Evolutionary conservation across 2,888 invertebrate species (phyloP).

Genomic region (Lasioglossum villosulum): DNA sequence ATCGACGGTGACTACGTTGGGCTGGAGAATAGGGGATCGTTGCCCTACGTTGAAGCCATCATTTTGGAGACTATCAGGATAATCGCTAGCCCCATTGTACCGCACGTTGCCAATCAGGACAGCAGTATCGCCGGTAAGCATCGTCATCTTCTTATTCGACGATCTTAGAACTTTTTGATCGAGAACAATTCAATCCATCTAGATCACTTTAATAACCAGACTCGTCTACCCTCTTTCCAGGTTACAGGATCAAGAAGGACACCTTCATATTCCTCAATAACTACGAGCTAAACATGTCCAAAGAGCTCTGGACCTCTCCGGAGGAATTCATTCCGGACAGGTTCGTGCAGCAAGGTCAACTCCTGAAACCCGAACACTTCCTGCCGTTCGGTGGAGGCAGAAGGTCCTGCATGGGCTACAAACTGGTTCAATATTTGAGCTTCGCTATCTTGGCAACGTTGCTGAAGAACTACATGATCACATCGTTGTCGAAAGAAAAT

Average conservation of each 20-base stretch:
- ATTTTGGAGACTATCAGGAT: slow-evolving; percentile 88
- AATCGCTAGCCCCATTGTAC: slow-evolving; percentile 89
- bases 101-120: slow-evolving; percentile 88
- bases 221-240: slow-evolving; percentile 78
- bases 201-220: not conserved
- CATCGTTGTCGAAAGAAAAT: slow-evolving; percentile 83
- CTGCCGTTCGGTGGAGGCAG: slow-evolving; percentile 89
- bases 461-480: slow-evolving; percentile 86
- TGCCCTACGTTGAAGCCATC: slow-evolving; percentile 88
- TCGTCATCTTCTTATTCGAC: not conserved
- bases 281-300: slow-evolving; percentile 88
- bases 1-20: slow-evolving; percentile 75
- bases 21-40: slow-evolving; percentile 84
- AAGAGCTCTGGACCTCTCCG: slow-evolving; percentile 87
- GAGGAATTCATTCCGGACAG: slow-evolving; percentile 87
- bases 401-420: slow-evolving; percentile 89
- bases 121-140: slow-evolving; percentile 87
- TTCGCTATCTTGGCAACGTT: slow-evolving; percentile 86
- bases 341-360: slow-evolving; percentile 86
- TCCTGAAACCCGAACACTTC: slow-evolving; percentile 88
- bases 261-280: slow-evolving; percentile 89
- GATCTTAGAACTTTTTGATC: not conserved
- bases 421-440: slow-evolving; percentile 87
- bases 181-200: not conserved
- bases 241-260: slow-evolving; percentile 87